A percentile compares a stretch with the other conserved stretches of the same genome.
These are phyloP conservation scores for Bergia puertoricense DNA, from an alignment of 92 coral and sea anemone species.

Conservation along the genomic window DNA sequence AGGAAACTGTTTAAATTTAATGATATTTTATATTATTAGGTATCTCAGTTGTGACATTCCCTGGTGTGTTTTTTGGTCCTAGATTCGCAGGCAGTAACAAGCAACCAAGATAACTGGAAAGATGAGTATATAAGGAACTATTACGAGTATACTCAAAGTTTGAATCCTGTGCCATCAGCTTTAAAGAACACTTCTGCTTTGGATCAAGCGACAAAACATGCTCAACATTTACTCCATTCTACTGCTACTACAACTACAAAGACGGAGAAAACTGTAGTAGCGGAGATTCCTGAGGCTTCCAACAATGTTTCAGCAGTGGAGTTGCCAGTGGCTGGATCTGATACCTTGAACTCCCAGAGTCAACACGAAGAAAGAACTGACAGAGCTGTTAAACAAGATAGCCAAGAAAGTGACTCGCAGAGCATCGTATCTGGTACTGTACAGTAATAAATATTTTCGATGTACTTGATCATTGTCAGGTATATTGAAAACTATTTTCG, in stretches of 20 bases:
- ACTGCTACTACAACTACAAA: not conserved
- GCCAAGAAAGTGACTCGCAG: not conserved
- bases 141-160: conserved; percentile 15
- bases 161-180: conserved; percentile 9
- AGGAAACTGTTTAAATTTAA: not conserved
- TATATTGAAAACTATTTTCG: not conserved
- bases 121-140: conserved; percentile 10
- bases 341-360: not conserved
- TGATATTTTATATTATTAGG: no score
- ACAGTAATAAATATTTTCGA: not conserved
- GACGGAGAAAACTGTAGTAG: conserved; percentile 13
- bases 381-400: not conserved
- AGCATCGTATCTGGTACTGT: not conserved
- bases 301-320: conserved; percentile 20
- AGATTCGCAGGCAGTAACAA: not conserved
- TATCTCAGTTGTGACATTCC: not conserved
- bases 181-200: not conserved
- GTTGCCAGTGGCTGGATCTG: not conserved
- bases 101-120: conserved; percentile 10
- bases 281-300: conserved; percentile 23
- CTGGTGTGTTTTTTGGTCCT: not conserved
- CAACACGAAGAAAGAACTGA: conserved; percentile 8
- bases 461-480: not conserved
- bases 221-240: not conserved
- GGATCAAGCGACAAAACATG: not conserved